These are phyloP conservation scores for Scolopax bukidnonensis DNA, from an alignment of 2,797 vertebrate species.

Conservation along the genomic window DNA sequence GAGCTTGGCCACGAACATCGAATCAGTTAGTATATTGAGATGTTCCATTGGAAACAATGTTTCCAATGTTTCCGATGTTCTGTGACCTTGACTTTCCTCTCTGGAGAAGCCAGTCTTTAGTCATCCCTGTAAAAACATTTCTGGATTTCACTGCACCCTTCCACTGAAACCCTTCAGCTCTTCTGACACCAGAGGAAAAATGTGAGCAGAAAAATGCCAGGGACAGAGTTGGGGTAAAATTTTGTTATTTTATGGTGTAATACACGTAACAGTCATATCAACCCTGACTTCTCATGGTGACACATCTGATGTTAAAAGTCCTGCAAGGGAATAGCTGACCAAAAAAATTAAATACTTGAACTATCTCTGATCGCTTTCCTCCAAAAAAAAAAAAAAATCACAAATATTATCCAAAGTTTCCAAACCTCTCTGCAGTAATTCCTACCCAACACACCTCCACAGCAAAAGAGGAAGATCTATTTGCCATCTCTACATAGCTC, in stretches of 20 bases:
- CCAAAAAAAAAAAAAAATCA: neutral
- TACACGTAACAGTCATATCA: rapidly evolving
- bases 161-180: neutral
- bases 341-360: neutral
- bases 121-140: neutral
- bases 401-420: neutral
- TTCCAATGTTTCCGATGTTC: too few species aligned
- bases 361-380: neutral
- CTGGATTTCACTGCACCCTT: neutral
- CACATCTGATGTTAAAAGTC: neutral
- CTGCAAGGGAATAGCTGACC: neutral
- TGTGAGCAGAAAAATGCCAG: neutral
- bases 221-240: neutral
- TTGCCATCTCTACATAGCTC: neutral
- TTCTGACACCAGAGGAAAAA: neutral
- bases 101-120: neutral
- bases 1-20: too few species aligned
- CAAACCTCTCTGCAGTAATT: neutral
- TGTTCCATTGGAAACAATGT: too few species aligned
- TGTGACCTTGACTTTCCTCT: neutral
- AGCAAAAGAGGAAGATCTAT: neutral
- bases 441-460: neutral
- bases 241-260: neutral
- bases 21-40: too few species aligned
- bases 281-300: neutral